These are phyloP conservation scores for Aleiodes sp. DNA, from an alignment of 1,140 invertebrate species.

Conservation along the genomic window DNA sequence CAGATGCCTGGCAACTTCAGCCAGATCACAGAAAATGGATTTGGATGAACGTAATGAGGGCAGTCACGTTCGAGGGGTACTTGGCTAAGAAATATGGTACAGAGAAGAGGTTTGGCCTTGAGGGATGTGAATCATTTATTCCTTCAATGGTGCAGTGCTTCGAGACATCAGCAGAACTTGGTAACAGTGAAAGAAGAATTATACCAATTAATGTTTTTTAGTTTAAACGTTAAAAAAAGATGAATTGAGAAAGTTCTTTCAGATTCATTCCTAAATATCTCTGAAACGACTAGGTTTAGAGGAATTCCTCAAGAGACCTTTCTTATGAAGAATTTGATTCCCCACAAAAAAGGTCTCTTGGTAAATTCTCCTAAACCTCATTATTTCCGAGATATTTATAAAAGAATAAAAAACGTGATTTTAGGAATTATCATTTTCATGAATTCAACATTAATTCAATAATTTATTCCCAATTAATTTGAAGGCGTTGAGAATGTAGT, in stretches of 20 bases:
- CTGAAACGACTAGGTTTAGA: too few relatives aligned
- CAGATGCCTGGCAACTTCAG: slow-evolving; percentile 73
- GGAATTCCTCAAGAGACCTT: too few relatives aligned
- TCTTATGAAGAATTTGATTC: too few relatives aligned
- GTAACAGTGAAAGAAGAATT: too few relatives aligned
- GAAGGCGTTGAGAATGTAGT: slow-evolving; percentile 80
- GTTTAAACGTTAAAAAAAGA: background rate
- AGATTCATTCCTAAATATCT: too few relatives aligned
- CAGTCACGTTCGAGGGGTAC: slow-evolving; percentile 86
- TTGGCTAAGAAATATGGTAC: slow-evolving; percentile 88
- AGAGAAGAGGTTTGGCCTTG: slow-evolving; percentile 92
- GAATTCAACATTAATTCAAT: background rate
- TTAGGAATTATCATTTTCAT: background rate
- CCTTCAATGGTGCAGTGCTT: slow-evolving; percentile 88
- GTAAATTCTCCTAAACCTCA: too few relatives aligned
- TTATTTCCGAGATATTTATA: too few relatives aligned
- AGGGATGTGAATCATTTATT: slow-evolving; percentile 91
- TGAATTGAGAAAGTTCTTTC: too few relatives aligned
- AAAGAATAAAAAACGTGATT: background rate
- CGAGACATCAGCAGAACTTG: slow-evolving; percentile 80
- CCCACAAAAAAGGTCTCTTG: too few relatives aligned
- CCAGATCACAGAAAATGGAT: slow-evolving; percentile 77
- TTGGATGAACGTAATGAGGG: slow-evolving; percentile 78
- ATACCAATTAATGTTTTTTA: background rate
- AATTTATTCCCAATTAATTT: background rate